A percentile compares a stretch with the other conserved stretches of the same genome.
phyloP scores from a whole-genome alignment of 1,140 invertebrate genomes.

The Oryctes rhinoceros region DNA sequence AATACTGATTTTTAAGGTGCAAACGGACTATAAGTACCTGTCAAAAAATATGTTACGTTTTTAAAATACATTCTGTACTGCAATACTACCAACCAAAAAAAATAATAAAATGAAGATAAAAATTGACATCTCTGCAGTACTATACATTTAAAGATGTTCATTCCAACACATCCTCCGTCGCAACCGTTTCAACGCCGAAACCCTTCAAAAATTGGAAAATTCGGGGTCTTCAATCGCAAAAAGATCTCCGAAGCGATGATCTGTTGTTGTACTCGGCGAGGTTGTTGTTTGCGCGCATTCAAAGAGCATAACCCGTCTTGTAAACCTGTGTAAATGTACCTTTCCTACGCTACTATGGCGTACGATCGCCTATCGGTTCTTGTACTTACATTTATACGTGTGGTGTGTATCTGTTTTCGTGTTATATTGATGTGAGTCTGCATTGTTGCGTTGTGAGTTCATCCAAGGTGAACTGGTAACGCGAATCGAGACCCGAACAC shows the following conservation, averaged over 20 bases:
- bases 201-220: too few relatives aligned
- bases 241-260: not conserved
- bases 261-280: not conserved
- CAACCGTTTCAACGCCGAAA: too few relatives aligned
- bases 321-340: not conserved
- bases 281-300: not conserved
- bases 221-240: too few relatives aligned
- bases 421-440: conserved; percentile 34
- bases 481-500: conserved; percentile 5
- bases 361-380: not conserved
- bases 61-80: too few relatives aligned
- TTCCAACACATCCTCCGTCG: too few relatives aligned
- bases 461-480: conserved; percentile 37
- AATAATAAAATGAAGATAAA: too few relatives aligned
- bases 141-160: too few relatives aligned
- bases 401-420: not conserved
- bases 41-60: too few relatives aligned
- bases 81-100: too few relatives aligned
- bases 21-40: too few relatives aligned
- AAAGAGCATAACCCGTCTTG: conserved; percentile 5
- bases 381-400: not conserved
- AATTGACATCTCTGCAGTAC: too few relatives aligned
- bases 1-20: too few relatives aligned
- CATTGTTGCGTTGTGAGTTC: conserved; percentile 38
- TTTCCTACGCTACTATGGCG: not conserved